phyloP scores from a whole-genome alignment of 1,140 invertebrate genomes.

The Magallana angulata region DNA sequence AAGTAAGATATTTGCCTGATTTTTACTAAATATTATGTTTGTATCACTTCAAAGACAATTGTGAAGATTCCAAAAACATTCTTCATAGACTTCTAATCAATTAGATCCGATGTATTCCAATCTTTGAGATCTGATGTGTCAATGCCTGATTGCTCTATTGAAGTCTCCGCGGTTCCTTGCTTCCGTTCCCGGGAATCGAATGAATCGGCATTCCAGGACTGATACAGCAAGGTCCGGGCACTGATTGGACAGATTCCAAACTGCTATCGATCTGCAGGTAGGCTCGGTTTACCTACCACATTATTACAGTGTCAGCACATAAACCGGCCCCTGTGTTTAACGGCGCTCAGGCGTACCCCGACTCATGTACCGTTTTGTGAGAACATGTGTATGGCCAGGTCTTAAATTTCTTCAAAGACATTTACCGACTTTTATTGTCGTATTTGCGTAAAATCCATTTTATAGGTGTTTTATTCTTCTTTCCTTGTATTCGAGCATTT shows the following conservation, averaged over 20 bases:
- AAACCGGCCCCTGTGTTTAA: not conserved
- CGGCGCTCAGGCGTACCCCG: not conserved
- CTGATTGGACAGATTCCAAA: conserved; percentile 20
- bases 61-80: no score
- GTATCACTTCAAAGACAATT: no score
- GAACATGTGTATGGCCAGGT: not conserved
- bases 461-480: not conserved
- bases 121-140: no score
- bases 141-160: no score
- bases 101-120: no score
- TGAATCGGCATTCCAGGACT: not conserved
- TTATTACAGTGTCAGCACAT: not conserved
- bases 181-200: no score
- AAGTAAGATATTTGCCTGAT: not conserved
- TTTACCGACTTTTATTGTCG: not conserved
- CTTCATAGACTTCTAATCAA: no score
- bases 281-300: not conserved
- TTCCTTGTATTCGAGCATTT: not conserved
- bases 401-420: conserved; percentile 1
- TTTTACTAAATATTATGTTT: not conserved
- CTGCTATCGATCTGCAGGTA: not conserved
- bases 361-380: conserved; percentile 21
- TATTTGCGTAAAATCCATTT: not conserved
- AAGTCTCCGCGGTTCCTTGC: no score
- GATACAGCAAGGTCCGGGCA: not conserved